phyloP scores from a whole-genome alignment of 2,888 invertebrate genomes.

The Diarsia rubi region DNA sequence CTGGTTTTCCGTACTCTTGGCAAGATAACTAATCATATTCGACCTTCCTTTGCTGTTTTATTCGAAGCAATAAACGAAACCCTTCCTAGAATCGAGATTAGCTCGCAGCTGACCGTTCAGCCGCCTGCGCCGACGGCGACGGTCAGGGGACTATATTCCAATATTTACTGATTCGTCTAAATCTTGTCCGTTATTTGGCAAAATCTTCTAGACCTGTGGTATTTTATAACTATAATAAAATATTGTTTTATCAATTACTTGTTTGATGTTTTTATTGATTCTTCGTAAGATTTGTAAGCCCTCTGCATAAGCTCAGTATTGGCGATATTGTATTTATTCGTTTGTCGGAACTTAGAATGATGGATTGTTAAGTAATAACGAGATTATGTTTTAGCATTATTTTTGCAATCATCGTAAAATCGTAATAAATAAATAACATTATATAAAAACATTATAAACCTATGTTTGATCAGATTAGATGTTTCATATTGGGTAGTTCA shows the following conservation, averaged over 20 bases:
- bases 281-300: neutral
- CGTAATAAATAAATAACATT: neutral
- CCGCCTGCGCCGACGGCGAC: neutral
- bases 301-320: conserved; percentile 11
- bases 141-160: neutral
- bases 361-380: neutral
- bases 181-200: conserved; percentile 7
- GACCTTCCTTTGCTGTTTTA: neutral
- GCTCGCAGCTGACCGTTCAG: too few species aligned
- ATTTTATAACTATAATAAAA: conserved; percentile 7
- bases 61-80: conserved; percentile 15
- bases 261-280: conserved; percentile 14
- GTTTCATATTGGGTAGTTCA: neutral
- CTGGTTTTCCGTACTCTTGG: neutral
- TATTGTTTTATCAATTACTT: neutral
- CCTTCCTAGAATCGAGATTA: conserved; percentile 23
- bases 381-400: neutral
- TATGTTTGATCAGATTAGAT: neutral
- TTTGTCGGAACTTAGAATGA: conserved; percentile 3
- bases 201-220: neutral
- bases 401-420: conserved; percentile 3
- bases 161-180: neutral
- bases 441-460: too few species aligned
- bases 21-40: neutral
- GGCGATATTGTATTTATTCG: conserved; percentile 22